These are phyloP conservation scores for Mesochorus sp. DNA, from an alignment of 2,888 invertebrate genomes.

Conservation along the genomic window DNA sequence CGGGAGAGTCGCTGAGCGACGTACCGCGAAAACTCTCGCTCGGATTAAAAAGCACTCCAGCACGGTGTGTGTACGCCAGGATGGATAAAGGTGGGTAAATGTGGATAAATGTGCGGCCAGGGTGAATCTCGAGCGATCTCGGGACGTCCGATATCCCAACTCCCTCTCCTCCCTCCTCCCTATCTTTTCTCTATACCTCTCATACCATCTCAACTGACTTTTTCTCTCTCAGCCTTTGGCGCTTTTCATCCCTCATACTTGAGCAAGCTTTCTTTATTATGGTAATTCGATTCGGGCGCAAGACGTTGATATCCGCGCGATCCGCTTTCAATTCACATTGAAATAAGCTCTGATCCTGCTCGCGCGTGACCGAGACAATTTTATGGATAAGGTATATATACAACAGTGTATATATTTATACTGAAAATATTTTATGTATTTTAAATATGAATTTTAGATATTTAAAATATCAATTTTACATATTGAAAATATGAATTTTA, in stretches of 20 bases:
- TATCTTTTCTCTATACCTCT: slow-evolving; percentile 46
- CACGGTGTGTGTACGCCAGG: slow-evolving; percentile 26
- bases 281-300: slow-evolving; percentile 76
- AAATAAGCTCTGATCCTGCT: slow-evolving; percentile 71
- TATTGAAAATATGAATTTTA: too few species aligned
- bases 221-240: slow-evolving; percentile 14
- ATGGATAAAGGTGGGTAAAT: too few species aligned
- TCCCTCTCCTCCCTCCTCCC: not conserved
- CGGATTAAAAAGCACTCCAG: slow-evolving; percentile 61
- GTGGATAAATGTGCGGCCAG: too few species aligned
- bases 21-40: slow-evolving; percentile 39
- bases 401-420: slow-evolving; percentile 64
- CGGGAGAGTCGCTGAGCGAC: slow-evolving; percentile 47
- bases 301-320: slow-evolving; percentile 74
- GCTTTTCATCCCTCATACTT: slow-evolving; percentile 14
- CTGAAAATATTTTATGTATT: not conserved
- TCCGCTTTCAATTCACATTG: slow-evolving; percentile 76
- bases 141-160: slow-evolving; percentile 56
- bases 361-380: slow-evolving; percentile 44
- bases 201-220: slow-evolving; percentile 56
- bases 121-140: slow-evolving; percentile 40
- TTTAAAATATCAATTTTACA: too few species aligned
- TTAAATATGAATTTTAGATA: too few species aligned
- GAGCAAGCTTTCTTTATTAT: slow-evolving; percentile 73
- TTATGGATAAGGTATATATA: not conserved